Evolutionary conservation across 2,888 invertebrate genomes (phyloP), one percentile per base, ranked within the genome.

Genomic region (Cantharis rufa): DNA sequence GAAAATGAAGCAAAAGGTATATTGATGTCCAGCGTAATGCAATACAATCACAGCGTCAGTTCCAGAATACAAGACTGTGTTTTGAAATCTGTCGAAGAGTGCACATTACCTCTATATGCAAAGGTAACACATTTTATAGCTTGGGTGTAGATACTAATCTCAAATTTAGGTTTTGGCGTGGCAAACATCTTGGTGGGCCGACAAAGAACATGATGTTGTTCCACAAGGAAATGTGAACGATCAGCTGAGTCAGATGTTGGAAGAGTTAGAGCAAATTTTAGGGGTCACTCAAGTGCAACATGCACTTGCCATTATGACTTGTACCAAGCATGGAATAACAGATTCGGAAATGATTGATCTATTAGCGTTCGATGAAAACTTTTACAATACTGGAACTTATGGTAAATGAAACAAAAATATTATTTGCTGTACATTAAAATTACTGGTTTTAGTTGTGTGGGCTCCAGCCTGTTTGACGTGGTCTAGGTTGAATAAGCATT

Each of bases 291-390:
- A 92, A 79, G 93, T 94, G 15, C 91, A 91, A 84, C 89, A 91
- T 71, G 92, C 95, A 72, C 88, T 96, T 61, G 92, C 95, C 2
- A 90, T 95, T 78, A 89, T 96, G 76, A 92, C 94, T 0, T 93
- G 94, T 3, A 92, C 95, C 9, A 91, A 94, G 73, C 92, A 94
- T 85, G 96, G 96, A 2, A 89, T 96, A 68, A 93, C 94, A 16
- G 95, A 95, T 84, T 93, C 94, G 4, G 96, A 97, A 89, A 93
- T 95, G 87, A 88, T 94, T 83, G 95, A 93, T 84, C 87, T 93
- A 79, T 83, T 94, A 78, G 92, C 93, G 0, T 91, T 91, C 82
- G 92, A 92, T 82, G 89, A 91, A 62, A 89, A 90, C 80, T 93
- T 93, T 80, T 90, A 92, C 80, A 92, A 91, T 80, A 90, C 90